phyloP scores from a whole-genome alignment of 2,888 invertebrate species.

The Polymixis flavicincta region DNA sequence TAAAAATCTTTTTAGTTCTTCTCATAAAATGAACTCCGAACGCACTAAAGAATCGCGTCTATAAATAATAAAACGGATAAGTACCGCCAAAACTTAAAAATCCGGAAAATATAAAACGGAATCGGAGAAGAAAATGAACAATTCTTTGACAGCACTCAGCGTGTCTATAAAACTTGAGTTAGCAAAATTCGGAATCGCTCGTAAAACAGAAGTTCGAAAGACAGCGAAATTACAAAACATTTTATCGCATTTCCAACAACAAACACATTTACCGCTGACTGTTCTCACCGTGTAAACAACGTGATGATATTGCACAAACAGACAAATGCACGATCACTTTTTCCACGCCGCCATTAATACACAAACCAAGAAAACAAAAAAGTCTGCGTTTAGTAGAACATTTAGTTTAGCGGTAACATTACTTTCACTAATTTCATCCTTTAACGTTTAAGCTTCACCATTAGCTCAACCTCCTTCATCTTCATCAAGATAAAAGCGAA shows the following conservation, averaged over 20 bases:
- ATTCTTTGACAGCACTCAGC: conserved; percentile 52
- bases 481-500: conserved; percentile 29
- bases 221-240: conserved; percentile 60
- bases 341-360: conserved; percentile 52
- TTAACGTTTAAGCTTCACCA: conserved; percentile 1
- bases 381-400: conserved; percentile 9
- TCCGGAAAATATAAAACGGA: conserved; percentile 53
- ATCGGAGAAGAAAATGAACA: conserved; percentile 52
- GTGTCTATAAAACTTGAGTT: conserved; percentile 54
- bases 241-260: conserved; percentile 64
- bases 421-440: conserved; percentile 6
- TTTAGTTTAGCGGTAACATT: conserved; percentile 1
- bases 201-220: conserved; percentile 57
- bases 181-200: conserved; percentile 59
- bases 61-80: conserved; percentile 39
- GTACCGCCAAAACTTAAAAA: conserved; percentile 45
- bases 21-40: conserved; percentile 42
- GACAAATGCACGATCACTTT: conserved; percentile 67
- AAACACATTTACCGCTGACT: conserved; percentile 73
- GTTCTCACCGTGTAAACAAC: conserved; percentile 67
- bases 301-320: conserved; percentile 70
- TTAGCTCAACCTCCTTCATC: background rate
- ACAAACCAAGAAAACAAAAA: conserved; percentile 57
- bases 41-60: conserved; percentile 31
- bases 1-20: conserved; percentile 11